Base-by-base conservation (phyloP, 1,140 invertebrate genomes). In the Coptotermes formosanus region DNA sequence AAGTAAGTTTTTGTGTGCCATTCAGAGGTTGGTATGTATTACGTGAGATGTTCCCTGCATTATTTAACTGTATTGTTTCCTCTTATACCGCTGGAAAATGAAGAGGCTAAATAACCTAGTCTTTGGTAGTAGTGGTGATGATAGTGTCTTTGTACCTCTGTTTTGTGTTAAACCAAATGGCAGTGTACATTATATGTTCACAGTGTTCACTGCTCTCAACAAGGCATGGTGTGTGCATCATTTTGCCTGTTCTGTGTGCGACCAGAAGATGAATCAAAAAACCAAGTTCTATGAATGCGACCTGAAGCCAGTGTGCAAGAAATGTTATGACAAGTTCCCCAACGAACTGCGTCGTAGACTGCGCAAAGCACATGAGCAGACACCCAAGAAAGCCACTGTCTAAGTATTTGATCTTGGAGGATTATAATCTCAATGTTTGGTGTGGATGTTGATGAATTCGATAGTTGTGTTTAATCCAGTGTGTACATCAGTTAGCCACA, bases 141-240 rank as follows among this genome's bases (percentile, higher is more conserved):
- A 48, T 48, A 48, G 14, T 48, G 45, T 48, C 0, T 48, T 9
- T 9, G 14, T 48, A 48, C 14, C 45, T 48, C 14, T 48, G 45
- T 48, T 48, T 16, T 48, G 45, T 48, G 45, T 48, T 48, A 48
- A 48, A 48, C 45, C 14, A 12, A 48, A 48, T 16, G 14, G 14
- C 9, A 3, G 45, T 16, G 0, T 48, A 48, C 7, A 7, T 48
- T 48, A 16, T 55, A 55, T 55, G 52, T 55, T 93, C 93, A n/a
- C 91, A 99, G 98, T 99, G 55, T 99, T 99, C 91, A 98, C 97
- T 87, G 98, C 99, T 69, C 92, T 99, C 88, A 99, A 99, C 91
- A 99, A 99, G 92, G 97, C 98, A n/a, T 99, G 98, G 98, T 99
- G 99, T 91, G 96, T 98, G 44, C 96, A 99, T 91, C 99, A 99